A percentile compares a stretch with the other conserved stretches of the same genome.
phyloP scores from a whole-genome alignment of 2,888 invertebrate genomes.

The Athripsodes cinereus region DNA sequence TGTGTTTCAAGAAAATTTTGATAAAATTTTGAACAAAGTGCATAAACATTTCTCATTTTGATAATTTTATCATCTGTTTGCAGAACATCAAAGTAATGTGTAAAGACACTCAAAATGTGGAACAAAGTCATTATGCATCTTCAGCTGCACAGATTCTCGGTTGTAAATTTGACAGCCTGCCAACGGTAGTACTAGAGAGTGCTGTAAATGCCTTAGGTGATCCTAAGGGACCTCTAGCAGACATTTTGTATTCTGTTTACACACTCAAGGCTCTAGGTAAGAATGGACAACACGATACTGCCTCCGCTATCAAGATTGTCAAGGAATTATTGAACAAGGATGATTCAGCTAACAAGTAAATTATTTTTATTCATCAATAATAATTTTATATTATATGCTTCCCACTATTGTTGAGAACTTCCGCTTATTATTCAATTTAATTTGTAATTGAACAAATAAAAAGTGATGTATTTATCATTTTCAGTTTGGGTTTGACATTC shows the following conservation, averaged over 20 bases:
- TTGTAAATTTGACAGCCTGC: slow-evolving; percentile 46
- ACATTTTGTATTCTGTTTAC: slow-evolving; percentile 69
- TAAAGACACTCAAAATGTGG: slow-evolving; percentile 31
- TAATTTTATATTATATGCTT: too few relatives aligned
- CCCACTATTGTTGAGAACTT: neutral
- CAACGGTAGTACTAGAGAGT: slow-evolving; percentile 44
- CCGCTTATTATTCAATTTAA: too few relatives aligned
- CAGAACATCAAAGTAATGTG: neutral
- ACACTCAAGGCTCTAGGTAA: slow-evolving; percentile 64
- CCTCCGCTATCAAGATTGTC: slow-evolving; percentile 65
- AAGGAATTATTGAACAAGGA: slow-evolving; percentile 78
- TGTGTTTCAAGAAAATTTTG: too few relatives aligned
- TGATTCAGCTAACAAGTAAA: slow-evolving; percentile 68
- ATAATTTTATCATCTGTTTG: neutral
- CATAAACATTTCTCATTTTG: too few relatives aligned
- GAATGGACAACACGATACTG: slow-evolving; percentile 54
- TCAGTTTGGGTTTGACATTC: slow-evolving; percentile 78
- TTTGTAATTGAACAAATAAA: too few relatives aligned
- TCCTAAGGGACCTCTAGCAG: slow-evolving; percentile 59
- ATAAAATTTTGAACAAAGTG: too few relatives aligned
- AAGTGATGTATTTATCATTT: slow-evolving; percentile 28
- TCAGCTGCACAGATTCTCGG: slow-evolving; percentile 56
- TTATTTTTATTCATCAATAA: too few relatives aligned
- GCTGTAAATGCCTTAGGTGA: slow-evolving; percentile 57
- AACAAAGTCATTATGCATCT: slow-evolving; percentile 61